Evolutionary conservation across 2,113 vertebrate genomes (phyloP), one percentile per base, ranked within the genome.

Genomic region (Seriola dumerili): DNA sequence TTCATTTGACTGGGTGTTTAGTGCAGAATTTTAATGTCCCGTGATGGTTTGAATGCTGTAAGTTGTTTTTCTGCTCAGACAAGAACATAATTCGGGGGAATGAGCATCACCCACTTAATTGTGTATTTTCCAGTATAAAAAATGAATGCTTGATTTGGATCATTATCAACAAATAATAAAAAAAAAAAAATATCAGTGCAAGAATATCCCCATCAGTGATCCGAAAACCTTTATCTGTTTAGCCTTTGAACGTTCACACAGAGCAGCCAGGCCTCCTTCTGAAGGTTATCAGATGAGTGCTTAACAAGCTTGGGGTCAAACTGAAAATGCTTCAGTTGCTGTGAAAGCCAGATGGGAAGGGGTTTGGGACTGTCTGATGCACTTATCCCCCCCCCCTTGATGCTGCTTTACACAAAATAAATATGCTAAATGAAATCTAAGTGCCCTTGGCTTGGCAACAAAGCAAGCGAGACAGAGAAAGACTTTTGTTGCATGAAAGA

Each of bases 221-320:
- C 19, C 16, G 48, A 62, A 73, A 48, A 42, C 9, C 8, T 62
- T n/a, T 79, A 57, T 79, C 42, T 44, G 23, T 19, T 71, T 3
- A 72, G 44, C 29, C 25, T 10, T 55, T 4, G 7, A 8, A 42
- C 38, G 68, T 16, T 67, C 48, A 72, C 10, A 58, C 59, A 52
- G 34, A 54, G 62, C 12, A 34, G 14, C 48, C n/a, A 29, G 12
- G n/a, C 38, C 19, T 81, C 72, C 44, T 62, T 19, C 61, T 61
- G 38, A 81, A 84, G 76, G 80, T 84, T 82, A 84, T 76, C 72
- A 66, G 59, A 84, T 82, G n/a, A 38, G 52, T 75, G 67, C 65
- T 78, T 83, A 84, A 89, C 69, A 89, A 84, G 83, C 72, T 84
- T 19, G 52, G 32, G 69, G 78, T 83, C 75, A 72, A 80, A 78